Percentiles rank a stretch among this genome's conserved stretches.
Conservation (phyloP, 1,140 invertebrate genomes). For the Sarcophaga bullata region DNA sequence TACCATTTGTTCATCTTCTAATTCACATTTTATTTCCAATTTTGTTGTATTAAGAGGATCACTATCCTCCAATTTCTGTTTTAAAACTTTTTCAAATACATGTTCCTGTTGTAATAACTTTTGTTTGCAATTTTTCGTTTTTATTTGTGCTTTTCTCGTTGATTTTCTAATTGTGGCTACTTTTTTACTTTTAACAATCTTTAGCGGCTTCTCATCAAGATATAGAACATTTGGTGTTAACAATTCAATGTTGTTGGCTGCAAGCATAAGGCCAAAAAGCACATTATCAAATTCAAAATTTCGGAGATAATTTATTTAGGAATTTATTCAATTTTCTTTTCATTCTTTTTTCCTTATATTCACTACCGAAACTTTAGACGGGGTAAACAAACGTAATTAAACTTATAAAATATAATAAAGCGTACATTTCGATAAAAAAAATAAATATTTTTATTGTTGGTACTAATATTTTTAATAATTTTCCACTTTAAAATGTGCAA, state of each 20-base stretch:
- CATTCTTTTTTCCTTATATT: neutral
- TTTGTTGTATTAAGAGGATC: neutral
- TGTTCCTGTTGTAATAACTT: neutral
- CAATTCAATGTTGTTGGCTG: conserved; percentile 10
- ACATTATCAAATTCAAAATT: conserved; percentile 27
- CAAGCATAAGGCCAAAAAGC: conserved; percentile 25
- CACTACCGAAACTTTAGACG: no score
- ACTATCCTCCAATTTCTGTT: conserved; percentile 27
- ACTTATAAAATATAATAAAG: no score
- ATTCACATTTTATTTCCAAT: conserved; percentile 28
- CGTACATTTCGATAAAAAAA: no score
- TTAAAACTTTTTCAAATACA: neutral
- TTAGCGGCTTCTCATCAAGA: conserved; percentile 41
- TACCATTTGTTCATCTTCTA: neutral
- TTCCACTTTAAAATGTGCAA: no score
- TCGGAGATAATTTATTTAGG: conserved; percentile 22
- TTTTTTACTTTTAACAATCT: conserved; percentile 27
- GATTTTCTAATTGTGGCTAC: neutral
- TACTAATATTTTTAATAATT: no score
- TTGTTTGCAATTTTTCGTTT: neutral
- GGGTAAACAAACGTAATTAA: no score
- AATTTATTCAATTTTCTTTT: neutral
- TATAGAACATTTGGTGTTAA: conserved; percentile 28
- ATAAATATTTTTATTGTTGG: no score
- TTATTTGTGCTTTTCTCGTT: conserved; percentile 16